Evolutionary conservation across 92 coral and sea anemone species (phyloP).

Genomic region (Pocillopora grandis): DNA sequence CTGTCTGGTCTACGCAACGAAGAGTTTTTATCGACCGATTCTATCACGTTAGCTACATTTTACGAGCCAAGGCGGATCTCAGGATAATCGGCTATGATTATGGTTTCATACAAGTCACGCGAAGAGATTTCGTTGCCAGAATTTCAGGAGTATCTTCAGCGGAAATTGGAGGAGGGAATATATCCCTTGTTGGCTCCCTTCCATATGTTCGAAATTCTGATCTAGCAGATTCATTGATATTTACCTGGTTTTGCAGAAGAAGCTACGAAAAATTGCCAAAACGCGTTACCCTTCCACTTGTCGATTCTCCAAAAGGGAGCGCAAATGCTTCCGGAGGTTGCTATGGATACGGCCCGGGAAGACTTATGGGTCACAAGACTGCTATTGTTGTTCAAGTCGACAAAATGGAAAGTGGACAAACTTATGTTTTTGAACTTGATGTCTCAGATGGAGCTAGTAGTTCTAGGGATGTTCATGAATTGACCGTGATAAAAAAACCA

Average conservation of each 20-base stretch:
- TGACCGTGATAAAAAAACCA: background rate
- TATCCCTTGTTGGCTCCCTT: slow-evolving; percentile 21
- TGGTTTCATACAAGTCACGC: slow-evolving; percentile 25
- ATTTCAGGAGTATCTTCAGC: slow-evolving; percentile 26
- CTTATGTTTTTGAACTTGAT: slow-evolving; percentile 4
- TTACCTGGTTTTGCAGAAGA: slow-evolving; percentile 52
- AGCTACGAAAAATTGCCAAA: slow-evolving; percentile 8
- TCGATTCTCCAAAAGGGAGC: slow-evolving; percentile 10
- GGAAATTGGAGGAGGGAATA: slow-evolving; percentile 39
- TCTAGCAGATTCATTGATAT: background rate
- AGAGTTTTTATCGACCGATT: background rate
- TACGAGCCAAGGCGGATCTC: background rate
- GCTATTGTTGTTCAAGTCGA: slow-evolving; percentile 26
- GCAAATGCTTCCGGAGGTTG: slow-evolving; percentile 38
- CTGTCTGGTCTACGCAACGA: background rate
- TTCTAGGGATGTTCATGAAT: background rate
- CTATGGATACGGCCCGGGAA: slow-evolving; percentile 59
- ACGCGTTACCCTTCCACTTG: background rate
- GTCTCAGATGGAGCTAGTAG: background rate
- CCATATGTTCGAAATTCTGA: background rate
- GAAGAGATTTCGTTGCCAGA: slow-evolving; percentile 8
- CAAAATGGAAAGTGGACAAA: slow-evolving; percentile 14
- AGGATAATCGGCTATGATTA: slow-evolving; percentile 25
- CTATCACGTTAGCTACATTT: slow-evolving; percentile 21
- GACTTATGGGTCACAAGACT: slow-evolving; percentile 9